These are phyloP conservation scores for Momotus momota DNA, from an alignment of 2,797 vertebrate genomes.

Conservation along the genomic window DNA sequence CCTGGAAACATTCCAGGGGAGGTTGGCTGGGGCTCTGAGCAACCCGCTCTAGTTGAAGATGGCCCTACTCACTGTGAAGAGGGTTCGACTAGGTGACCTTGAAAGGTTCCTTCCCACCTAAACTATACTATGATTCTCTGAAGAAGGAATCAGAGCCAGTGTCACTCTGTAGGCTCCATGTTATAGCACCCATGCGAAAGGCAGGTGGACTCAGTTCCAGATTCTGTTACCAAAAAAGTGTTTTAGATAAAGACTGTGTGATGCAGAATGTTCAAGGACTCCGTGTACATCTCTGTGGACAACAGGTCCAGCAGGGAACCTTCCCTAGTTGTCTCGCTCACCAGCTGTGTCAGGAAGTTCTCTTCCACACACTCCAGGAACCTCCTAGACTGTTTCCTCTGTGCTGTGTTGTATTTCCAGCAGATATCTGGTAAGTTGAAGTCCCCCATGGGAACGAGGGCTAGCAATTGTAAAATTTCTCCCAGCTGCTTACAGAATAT, in stretches of 20 bases:
- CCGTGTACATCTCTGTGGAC: neutral
- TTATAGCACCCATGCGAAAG: rapidly evolving
- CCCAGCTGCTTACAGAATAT: neutral
- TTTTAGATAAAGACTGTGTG: rapidly evolving
- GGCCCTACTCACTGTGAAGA: no score
- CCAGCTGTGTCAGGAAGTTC: neutral
- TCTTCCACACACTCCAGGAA: neutral
- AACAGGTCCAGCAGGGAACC: neutral
- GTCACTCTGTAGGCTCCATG: rapidly evolving
- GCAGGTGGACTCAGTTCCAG: rapidly evolving
- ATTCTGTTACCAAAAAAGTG: neutral
- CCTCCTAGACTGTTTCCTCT: neutral
- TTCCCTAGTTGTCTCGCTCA: neutral
- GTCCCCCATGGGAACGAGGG: neutral
- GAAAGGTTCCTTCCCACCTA: no score
- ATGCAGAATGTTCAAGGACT: neutral
- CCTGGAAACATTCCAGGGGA: no score
- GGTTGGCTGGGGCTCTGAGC: no score
- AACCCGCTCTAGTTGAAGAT: no score
- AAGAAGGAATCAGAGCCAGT: neutral
- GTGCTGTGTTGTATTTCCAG: neutral
- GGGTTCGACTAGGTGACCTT: no score
- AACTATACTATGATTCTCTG: no score
- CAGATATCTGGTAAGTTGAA: neutral
- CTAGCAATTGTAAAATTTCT: neutral